phyloP scores from a whole-genome alignment of 2,113 vertebrate species.

The Oncorhynchus mykiss region DNA sequence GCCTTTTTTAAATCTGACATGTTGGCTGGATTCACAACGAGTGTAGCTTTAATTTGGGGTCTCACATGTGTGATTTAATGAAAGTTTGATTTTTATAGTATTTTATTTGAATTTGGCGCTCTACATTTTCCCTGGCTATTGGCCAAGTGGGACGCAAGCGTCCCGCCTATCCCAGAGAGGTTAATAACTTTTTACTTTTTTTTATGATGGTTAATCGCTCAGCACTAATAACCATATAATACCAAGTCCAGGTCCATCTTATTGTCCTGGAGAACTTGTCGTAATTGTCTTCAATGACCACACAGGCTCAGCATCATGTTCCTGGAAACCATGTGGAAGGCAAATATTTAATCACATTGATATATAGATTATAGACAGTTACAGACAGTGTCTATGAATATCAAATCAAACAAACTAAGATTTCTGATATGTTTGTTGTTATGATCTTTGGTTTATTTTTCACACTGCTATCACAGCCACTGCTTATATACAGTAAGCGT shows the following conservation, averaged over 20 bases:
- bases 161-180: too few species aligned
- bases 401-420: neutral
- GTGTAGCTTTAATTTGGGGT: too few species aligned
- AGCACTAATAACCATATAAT: neutral
- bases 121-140: too few species aligned
- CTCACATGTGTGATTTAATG: too few species aligned
- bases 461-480: neutral
- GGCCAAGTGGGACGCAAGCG: too few species aligned
- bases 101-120: too few species aligned
- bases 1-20: too few species aligned
- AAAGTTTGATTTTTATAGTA: too few species aligned
- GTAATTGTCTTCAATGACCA: neutral
- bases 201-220: too few species aligned
- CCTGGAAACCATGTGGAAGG: constrained; percentile 21
- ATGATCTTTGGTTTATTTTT: neutral
- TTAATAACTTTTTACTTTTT: too few species aligned
- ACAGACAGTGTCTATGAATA: neutral
- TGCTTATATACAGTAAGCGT: neutral
- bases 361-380: constrained; percentile 1
- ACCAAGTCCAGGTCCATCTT: too few species aligned
- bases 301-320: neutral
- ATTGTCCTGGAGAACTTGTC: constrained; percentile 48
- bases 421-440: neutral
- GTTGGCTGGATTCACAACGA: too few species aligned
- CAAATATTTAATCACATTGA: neutral